These are phyloP conservation scores for Neodiprion virginianus DNA, from an alignment of 1,140 invertebrate species.

Conservation along the genomic window DNA sequence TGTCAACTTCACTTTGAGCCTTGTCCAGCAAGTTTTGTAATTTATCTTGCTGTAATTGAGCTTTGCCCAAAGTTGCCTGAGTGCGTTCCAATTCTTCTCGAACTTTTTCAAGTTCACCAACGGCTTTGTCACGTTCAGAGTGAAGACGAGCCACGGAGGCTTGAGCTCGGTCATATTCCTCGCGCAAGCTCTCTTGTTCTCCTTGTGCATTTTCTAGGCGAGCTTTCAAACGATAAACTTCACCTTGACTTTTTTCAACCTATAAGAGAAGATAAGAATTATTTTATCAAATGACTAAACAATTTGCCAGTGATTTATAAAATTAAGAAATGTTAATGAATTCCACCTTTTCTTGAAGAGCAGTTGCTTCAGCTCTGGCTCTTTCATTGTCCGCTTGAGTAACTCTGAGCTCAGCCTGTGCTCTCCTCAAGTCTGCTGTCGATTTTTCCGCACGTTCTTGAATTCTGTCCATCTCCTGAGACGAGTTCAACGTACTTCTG, in stretches of 20 bases:
- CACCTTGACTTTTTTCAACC: conserved; percentile 90
- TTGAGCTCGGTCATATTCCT: conserved; percentile 86
- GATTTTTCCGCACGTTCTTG: conserved; percentile 89
- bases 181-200: conserved; percentile 90
- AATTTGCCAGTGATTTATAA: neutral
- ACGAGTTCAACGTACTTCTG: conserved; percentile 75
- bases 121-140: conserved; percentile 86
- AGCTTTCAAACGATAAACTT: conserved; percentile 92
- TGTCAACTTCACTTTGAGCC: conserved; percentile 89
- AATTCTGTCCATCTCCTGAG: conserved; percentile 81
- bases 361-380: conserved; percentile 80
- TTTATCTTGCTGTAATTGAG: conserved; percentile 90
- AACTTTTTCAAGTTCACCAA: conserved; percentile 86
- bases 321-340: neutral
- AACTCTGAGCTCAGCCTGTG: conserved; percentile 84
- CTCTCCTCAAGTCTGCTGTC: conserved; percentile 82
- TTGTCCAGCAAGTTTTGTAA: conserved; percentile 86
- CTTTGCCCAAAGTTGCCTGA: conserved; percentile 87
- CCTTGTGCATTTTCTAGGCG: conserved; percentile 93
- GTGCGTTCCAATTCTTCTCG: conserved; percentile 89
- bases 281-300: neutral
- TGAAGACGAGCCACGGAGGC: conserved; percentile 79
- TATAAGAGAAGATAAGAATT: neutral
- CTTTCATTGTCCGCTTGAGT: conserved; percentile 88
- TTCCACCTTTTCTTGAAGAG: conserved; percentile 82